Percentiles rank a stretch among this genome's conserved stretches.
These are phyloP conservation scores for Fabriciana adippe DNA, from an alignment of 2,888 invertebrate genomes.

Conservation along the genomic window DNA sequence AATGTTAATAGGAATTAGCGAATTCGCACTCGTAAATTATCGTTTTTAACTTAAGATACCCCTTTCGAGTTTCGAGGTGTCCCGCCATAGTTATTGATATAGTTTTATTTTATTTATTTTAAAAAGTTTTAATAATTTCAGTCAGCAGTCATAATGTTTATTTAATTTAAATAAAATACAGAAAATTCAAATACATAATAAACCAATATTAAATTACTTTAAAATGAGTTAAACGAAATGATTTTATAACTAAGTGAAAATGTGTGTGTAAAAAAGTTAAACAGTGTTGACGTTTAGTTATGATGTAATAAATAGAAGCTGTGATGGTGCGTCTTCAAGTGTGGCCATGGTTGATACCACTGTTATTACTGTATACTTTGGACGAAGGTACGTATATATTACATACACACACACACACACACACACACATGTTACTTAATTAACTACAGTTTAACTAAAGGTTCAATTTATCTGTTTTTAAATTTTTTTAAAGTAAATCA, in stretches of 20 bases:
- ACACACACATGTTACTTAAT: no score
- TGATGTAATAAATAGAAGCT: slow-evolving; percentile 52
- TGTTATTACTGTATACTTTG: slow-evolving; percentile 53
- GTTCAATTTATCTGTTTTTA: no score
- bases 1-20: no score
- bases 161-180: not conserved
- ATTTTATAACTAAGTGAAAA: slow-evolving; percentile 5
- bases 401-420: no score
- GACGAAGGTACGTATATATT: slow-evolving; percentile 54
- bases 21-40: no score
- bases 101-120: no score
- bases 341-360: slow-evolving; percentile 51
- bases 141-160: not conserved
- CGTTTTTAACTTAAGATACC: no score
- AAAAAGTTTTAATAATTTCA: no score
- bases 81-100: no score
- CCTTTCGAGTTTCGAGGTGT: no score
- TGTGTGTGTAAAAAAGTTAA: slow-evolving; percentile 13
- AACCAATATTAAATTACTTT: not conserved
- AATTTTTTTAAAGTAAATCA: no score
- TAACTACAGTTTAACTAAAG: no score
- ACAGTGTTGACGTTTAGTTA: slow-evolving; percentile 44
- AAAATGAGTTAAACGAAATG: slow-evolving; percentile 7
- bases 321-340: slow-evolving; percentile 61
- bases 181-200: not conserved